Percentiles rank a stretch among this genome's conserved stretches.
phyloP scores from a whole-genome alignment of 2,888 invertebrate species.

The Agriopis leucophaearia region DNA sequence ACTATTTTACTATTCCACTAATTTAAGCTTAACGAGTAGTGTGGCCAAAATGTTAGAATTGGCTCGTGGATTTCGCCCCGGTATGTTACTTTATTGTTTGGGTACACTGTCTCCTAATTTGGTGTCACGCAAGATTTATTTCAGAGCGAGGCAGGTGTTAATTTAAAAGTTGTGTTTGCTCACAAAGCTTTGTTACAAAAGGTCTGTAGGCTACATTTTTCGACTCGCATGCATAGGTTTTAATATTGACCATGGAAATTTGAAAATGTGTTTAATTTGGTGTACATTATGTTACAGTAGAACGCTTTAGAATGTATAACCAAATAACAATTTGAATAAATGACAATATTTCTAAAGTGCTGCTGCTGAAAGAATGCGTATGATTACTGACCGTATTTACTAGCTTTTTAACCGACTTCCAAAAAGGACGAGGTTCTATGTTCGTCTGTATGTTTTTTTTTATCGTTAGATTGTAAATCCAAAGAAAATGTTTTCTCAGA shows the following conservation, averaged over 20 bases:
- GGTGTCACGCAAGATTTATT: slow-evolving; percentile 33
- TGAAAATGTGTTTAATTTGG: neutral
- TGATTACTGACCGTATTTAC: too few relatives aligned
- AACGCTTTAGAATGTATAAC: too few relatives aligned
- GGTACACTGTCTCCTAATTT: slow-evolving; percentile 41
- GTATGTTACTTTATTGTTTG: slow-evolving; percentile 47
- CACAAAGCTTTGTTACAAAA: slow-evolving; percentile 5
- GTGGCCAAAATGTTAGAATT: slow-evolving; percentile 51
- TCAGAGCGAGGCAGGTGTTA: slow-evolving; percentile 12
- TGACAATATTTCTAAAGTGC: too few relatives aligned
- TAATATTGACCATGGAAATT: neutral
- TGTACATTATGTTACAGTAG: too few relatives aligned
- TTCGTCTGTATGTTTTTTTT: too few relatives aligned
- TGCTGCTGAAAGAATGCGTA: too few relatives aligned
- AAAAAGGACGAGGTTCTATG: too few relatives aligned
- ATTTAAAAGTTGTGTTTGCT: slow-evolving; percentile 15
- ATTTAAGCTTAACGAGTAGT: slow-evolving; percentile 72
- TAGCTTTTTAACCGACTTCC: too few relatives aligned
- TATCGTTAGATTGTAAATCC: too few relatives aligned
- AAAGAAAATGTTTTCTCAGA: too few relatives aligned
- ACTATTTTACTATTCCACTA: slow-evolving; percentile 81
- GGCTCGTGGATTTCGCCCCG: slow-evolving; percentile 46
- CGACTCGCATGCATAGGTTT: neutral
- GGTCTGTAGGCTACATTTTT: neutral
- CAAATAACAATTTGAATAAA: too few relatives aligned